Percentiles rank a stretch among this genome's conserved stretches.
phyloP scores from a whole-genome alignment of 2,113 vertebrate genomes.

The Calyptomena viridis region DNA sequence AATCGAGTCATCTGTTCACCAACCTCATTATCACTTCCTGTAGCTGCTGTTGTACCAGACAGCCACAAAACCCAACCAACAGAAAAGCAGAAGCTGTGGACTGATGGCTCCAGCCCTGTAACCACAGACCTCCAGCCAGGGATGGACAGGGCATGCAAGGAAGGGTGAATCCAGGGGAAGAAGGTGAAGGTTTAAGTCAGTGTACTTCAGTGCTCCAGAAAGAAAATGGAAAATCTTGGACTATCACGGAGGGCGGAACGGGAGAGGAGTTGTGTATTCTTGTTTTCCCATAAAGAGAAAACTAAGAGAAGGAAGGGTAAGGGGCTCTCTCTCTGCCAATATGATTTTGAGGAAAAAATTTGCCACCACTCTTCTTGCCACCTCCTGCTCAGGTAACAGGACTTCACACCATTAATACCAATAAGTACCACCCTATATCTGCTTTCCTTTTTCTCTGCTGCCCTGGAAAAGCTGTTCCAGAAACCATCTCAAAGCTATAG shows the following conservation, averaged over 20 bases:
- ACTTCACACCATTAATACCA: neutral
- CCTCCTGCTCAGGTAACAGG: neutral
- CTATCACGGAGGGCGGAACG: neutral
- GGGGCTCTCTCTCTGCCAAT: neutral
- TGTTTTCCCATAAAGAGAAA: neutral
- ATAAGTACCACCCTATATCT: neutral
- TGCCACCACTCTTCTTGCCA: neutral
- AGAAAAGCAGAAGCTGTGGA: neutral
- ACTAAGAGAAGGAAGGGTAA: neutral
- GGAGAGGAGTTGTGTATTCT: neutral
- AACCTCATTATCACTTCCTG: neutral
- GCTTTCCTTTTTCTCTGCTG: neutral
- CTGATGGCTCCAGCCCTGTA: neutral
- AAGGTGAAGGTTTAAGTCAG: neutral
- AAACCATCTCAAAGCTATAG: neutral
- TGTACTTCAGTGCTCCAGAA: rapidly evolving
- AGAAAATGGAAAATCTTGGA: neutral
- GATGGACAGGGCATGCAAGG: neutral
- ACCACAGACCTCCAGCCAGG: neutral
- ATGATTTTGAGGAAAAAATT: neutral
- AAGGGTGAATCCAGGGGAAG: neutral
- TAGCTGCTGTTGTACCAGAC: neutral
- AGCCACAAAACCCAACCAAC: neutral
- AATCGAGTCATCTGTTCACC: neutral
- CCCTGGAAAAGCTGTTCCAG: neutral